Percentiles rank a stretch among this genome's conserved stretches.
phyloP scores from a whole-genome alignment of 2,797 vertebrate species.

The Gorsachius magnificus region DNA sequence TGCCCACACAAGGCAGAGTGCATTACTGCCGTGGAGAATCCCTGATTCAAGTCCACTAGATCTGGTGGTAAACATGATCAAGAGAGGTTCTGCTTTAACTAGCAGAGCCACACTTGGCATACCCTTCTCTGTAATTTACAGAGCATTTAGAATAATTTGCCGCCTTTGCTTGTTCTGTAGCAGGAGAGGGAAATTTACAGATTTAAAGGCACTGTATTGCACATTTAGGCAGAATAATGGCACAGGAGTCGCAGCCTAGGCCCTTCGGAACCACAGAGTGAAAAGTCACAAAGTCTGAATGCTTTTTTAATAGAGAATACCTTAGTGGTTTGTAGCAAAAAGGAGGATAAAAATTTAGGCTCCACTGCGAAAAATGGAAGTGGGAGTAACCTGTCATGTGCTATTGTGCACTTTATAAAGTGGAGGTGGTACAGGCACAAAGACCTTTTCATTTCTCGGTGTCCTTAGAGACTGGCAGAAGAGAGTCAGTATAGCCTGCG shows the following conservation, averaged over 20 bases:
- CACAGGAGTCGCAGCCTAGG: neutral
- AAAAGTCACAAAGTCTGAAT: constrained; percentile 4
- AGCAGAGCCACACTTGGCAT: neutral
- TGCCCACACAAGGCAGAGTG: neutral
- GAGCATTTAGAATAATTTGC: neutral
- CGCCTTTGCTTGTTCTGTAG: neutral
- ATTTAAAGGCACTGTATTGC: neutral
- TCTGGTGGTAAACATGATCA: neutral
- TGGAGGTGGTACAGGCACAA: constrained; percentile 42
- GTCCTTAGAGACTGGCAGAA: constrained; percentile 17
- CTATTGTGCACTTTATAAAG: neutral
- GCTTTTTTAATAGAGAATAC: neutral
- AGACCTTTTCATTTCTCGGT: constrained; percentile 34
- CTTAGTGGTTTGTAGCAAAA: neutral
- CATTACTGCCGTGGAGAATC: neutral
- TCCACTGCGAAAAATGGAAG: neutral
- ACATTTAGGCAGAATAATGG: neutral
- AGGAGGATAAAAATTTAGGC: neutral
- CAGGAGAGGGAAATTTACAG: neutral
- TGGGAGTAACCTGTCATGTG: constrained; percentile 6
- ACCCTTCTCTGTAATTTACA: neutral
- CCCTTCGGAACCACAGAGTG: neutral
- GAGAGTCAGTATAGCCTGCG: neutral
- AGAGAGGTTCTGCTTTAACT: neutral
- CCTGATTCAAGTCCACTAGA: neutral